A percentile compares a stretch with the other conserved stretches of the same genome.
phyloP scores from a whole-genome alignment of 2,797 vertebrate species.

The Syndactyla subalaris region DNA sequence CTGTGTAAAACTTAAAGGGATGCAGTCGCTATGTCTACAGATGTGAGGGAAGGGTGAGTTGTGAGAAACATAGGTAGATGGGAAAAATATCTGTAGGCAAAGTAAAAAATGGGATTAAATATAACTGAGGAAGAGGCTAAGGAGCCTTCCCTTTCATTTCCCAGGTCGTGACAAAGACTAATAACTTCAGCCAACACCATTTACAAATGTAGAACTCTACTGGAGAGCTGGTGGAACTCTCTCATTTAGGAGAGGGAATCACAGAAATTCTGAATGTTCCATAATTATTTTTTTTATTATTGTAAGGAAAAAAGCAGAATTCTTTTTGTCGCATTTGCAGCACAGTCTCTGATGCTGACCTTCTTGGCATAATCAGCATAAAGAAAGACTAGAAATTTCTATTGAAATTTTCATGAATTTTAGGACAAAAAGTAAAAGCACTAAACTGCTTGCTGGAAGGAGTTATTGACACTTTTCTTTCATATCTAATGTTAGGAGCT shows the following conservation, averaged over 20 bases:
- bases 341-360: not conserved
- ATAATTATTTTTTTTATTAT: not conserved
- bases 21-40: fast-evolving
- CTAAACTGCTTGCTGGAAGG: not conserved
- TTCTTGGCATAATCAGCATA: not conserved
- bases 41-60: not conserved
- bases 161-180: not conserved
- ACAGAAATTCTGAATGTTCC: not conserved
- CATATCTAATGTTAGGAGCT: not conserved
- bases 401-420: not conserved
- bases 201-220: not conserved
- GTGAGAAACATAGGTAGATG: not conserved
- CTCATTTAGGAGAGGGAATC: not conserved
- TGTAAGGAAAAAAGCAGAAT: not conserved
- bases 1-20: not conserved
- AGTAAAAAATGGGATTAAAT: not conserved
- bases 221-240: not conserved
- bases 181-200: not conserved
- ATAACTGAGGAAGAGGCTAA: not conserved
- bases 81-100: not conserved
- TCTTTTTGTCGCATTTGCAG: not conserved
- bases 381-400: not conserved
- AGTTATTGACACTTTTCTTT: not conserved
- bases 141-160: not conserved
- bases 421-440: not conserved